Conservation (phyloP, 2,113 vertebrate species). For the Cheirogaleus medius region DNA sequence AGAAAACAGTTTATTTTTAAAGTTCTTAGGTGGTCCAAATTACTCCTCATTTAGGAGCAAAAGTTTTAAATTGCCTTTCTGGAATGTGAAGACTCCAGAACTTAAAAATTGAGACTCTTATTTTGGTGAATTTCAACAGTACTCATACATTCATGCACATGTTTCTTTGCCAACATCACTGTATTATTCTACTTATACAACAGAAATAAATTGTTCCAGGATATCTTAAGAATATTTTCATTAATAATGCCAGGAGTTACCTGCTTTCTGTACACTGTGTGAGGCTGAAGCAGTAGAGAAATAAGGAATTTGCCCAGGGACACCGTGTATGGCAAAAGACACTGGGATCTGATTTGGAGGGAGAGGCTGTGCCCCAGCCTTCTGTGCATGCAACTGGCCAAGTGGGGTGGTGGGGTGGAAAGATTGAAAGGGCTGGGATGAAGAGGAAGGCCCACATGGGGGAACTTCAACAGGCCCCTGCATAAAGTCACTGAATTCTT, state of each 20-base stretch:
- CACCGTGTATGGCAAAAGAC: constrained; percentile 79
- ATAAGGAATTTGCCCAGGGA: constrained; percentile 81
- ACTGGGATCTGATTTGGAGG: constrained; percentile 88
- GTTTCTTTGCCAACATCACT: constrained; percentile 26
- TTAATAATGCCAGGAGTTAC: constrained; percentile 75
- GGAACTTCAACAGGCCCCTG: constrained; percentile 91
- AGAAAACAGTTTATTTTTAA: constrained; percentile 28
- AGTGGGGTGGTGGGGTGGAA: constrained; percentile 79
- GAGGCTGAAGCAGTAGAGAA: constrained; percentile 83
- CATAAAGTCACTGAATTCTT: constrained; percentile 99
- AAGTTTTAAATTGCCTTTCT: constrained; percentile 36
- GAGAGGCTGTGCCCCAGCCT: constrained; percentile 84
- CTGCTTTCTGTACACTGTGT: constrained; percentile 82
- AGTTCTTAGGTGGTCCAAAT: background rate
- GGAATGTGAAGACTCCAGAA: background rate
- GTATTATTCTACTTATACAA: constrained; percentile 11
- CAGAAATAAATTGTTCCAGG: constrained; percentile 22
- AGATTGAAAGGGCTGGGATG: constrained; percentile 85
- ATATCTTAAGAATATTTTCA: background rate
- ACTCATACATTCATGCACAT: background rate
- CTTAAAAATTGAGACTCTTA: background rate
- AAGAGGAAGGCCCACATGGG: constrained; percentile 79
- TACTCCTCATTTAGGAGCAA: constrained; percentile 26
- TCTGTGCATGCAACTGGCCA: constrained; percentile 84
- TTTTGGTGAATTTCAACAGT: background rate